Evolutionary conservation across 2,888 invertebrate species (phyloP).

Genomic region (Pseudolycoriella hygida): DNA sequence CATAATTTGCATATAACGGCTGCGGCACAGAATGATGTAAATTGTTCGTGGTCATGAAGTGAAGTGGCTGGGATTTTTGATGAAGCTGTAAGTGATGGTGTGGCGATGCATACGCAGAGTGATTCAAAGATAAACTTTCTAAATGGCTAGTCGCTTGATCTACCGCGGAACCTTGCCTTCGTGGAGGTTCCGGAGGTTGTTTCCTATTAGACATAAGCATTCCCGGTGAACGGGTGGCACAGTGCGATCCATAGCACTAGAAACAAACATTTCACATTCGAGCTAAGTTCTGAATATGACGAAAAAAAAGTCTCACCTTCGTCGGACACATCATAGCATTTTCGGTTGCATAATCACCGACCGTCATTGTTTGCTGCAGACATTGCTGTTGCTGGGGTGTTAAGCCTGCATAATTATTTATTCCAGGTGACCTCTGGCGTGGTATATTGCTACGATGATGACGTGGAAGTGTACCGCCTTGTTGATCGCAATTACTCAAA

Average conservation of each 20-base stretch:
- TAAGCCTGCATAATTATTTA: not conserved
- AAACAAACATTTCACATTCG: not conserved
- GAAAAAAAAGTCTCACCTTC: not conserved
- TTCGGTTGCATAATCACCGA: slow-evolving; percentile 1
- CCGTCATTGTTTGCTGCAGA: slow-evolving; percentile 4
- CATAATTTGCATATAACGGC: slow-evolving; percentile 29
- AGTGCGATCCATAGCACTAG: slow-evolving; percentile 4
- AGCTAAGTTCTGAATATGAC: not conserved
- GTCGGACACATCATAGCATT: slow-evolving; percentile 2
- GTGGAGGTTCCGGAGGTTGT: slow-evolving; percentile 58
- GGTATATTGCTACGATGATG: slow-evolving; percentile 35
- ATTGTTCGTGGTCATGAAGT: not conserved
- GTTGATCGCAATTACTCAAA: slow-evolving; percentile 25
- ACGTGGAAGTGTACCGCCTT: slow-evolving; percentile 72
- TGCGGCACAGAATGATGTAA: slow-evolving; percentile 9
- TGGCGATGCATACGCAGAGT: not conserved
- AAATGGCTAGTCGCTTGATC: slow-evolving; percentile 13
- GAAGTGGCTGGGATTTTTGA: not conserved
- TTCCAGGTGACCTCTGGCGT: slow-evolving; percentile 3
- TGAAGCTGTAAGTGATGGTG: slow-evolving; percentile 17
- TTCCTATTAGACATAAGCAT: slow-evolving; percentile 42
- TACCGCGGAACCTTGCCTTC: slow-evolving; percentile 39
- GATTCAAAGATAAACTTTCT: slow-evolving; percentile 8
- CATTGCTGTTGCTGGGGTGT: slow-evolving; percentile 4
- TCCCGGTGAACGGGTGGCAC: not conserved